phyloP scores from a whole-genome alignment of 92 coral and sea anemone genomes.

The Bergia puertoricense region DNA sequence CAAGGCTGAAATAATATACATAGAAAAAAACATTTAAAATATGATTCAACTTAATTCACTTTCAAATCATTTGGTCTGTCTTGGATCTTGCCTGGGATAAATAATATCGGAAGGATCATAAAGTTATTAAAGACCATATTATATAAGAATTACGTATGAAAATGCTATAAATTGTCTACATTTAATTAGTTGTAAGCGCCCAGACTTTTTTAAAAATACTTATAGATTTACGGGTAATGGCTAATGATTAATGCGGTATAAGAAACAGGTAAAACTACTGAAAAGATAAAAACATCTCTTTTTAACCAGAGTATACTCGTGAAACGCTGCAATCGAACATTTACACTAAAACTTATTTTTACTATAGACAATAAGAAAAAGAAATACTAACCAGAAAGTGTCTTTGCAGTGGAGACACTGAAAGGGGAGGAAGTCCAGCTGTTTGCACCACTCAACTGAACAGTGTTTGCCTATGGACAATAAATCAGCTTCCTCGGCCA shows the following conservation, averaged over 20 bases:
- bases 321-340: background rate
- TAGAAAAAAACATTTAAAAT: background rate
- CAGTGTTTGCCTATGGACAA: slow-evolving; percentile 94
- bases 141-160: no score
- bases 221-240: background rate
- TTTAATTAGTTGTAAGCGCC: no score
- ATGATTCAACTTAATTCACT: background rate
- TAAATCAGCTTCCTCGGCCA: slow-evolving; percentile 87
- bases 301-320: no score
- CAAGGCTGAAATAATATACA: slow-evolving; percentile 59
- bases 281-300: no score
- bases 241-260: no score
- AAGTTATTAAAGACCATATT: no score
- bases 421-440: slow-evolving; percentile 91
- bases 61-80: background rate
- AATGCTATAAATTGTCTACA: no score
- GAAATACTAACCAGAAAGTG: slow-evolving; percentile 71
- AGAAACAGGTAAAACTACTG: no score
- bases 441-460: slow-evolving; percentile 72
- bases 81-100: no score
- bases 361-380: background rate
- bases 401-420: slow-evolving; percentile 83
- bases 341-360: background rate
- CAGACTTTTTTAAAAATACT: no score
- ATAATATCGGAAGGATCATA: no score